phyloP scores from a whole-genome alignment of 2,113 vertebrate species.

The Lepisosteus osseus region DNA sequence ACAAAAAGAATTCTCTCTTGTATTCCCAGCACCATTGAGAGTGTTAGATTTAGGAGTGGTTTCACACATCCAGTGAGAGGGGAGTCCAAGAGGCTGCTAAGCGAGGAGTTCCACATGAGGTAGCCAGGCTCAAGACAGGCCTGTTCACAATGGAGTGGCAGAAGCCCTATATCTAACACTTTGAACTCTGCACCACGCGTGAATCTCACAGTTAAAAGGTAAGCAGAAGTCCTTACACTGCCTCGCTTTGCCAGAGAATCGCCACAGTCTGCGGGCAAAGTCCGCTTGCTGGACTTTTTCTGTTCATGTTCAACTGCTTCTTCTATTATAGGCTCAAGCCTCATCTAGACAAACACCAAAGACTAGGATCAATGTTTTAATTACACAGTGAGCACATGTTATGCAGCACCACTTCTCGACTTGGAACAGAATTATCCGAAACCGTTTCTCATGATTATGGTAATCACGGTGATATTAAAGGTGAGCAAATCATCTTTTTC shows the following conservation, averaged over 20 bases:
- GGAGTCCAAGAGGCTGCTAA: background rate
- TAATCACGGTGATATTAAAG: background rate
- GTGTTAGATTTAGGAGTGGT: slow-evolving; percentile 79
- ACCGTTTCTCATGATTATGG: no score
- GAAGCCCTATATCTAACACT: slow-evolving; percentile 27
- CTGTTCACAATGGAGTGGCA: background rate
- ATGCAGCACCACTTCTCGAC: slow-evolving; percentile 9
- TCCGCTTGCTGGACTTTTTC: slow-evolving; percentile 99
- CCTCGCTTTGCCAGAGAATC: slow-evolving; percentile 99
- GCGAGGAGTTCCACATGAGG: background rate
- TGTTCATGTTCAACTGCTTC: slow-evolving; percentile 96
- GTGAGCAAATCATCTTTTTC: background rate
- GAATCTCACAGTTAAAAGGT: slow-evolving; percentile 65
- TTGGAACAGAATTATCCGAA: background rate
- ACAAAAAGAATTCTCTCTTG: background rate
- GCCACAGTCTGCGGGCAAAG: slow-evolving; percentile 96
- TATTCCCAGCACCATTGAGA: slow-evolving; percentile 25
- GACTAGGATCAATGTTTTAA: slow-evolving; percentile 79
- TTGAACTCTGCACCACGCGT: slow-evolving; percentile 18
- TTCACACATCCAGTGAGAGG: slow-evolving; percentile 1
- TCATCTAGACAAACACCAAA: slow-evolving; percentile 88
- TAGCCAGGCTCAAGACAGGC: background rate
- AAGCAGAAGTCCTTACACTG: slow-evolving; percentile 89
- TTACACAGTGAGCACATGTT: slow-evolving; percentile 61
- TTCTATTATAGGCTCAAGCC: slow-evolving; percentile 98